These are phyloP conservation scores for Rotaria macrura DNA, from an alignment of 2,888 invertebrate genomes.

Conservation along the genomic window DNA sequence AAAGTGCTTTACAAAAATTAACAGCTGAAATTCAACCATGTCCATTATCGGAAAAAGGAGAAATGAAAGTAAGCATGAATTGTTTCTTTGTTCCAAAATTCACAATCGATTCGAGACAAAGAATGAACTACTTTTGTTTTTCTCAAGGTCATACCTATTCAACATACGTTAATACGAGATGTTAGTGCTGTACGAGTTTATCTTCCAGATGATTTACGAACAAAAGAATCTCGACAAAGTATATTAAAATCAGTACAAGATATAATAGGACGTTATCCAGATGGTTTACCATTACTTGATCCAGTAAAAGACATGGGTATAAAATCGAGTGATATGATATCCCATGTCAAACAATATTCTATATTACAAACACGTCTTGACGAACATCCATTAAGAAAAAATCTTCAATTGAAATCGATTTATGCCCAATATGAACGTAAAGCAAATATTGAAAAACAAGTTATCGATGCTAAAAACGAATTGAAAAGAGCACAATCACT, in stretches of 20 bases:
- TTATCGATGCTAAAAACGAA: conserved; percentile 54
- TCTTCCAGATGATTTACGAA: conserved; percentile 76
- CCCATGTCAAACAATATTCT: not conserved
- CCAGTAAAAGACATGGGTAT: conserved; percentile 94
- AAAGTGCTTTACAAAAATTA: conserved; percentile 50
- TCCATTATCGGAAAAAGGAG: conserved; percentile 60
- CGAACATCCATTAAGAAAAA: conserved; percentile 67
- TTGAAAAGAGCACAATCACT: conserved; percentile 76
- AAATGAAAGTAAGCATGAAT: conserved; percentile 65
- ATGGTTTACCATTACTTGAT: conserved; percentile 76
- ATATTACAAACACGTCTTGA: conserved; percentile 65
- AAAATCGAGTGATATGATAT: conserved; percentile 52
- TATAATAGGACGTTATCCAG: conserved; percentile 75
- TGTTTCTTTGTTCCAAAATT: not conserved
- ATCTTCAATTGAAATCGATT: conserved; percentile 43
- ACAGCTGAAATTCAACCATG: conserved; percentile 48
- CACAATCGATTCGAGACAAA: too few relatives aligned
- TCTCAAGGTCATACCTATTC: conserved; percentile 49
- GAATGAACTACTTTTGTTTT: too few relatives aligned
- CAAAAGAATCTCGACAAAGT: conserved; percentile 70
- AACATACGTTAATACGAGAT: conserved; percentile 37
- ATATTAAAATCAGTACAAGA: conserved; percentile 72
- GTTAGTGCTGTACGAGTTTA: conserved; percentile 79
- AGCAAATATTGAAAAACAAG: conserved; percentile 45
- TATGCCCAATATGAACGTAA: conserved; percentile 69